These are phyloP conservation scores for Notolepis coatsorum DNA, from an alignment of 2,797 vertebrate genomes.

Conservation along the genomic window DNA sequence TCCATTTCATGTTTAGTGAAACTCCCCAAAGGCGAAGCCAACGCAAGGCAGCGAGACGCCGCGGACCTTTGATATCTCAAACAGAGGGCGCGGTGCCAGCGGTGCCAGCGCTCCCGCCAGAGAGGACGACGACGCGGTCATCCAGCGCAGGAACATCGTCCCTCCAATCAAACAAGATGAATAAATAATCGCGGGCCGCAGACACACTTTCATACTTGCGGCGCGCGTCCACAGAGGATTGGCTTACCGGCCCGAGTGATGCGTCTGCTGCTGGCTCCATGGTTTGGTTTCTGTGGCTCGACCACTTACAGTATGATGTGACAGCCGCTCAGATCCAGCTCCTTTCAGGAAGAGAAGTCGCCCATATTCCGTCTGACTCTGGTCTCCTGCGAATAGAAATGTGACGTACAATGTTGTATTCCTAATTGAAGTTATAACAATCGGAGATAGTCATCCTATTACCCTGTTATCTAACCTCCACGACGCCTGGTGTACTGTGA, in stretches of 20 bases:
- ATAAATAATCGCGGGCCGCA: slow-evolving; percentile 84
- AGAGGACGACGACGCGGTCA: slow-evolving; percentile 75
- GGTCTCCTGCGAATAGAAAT: too few relatives aligned
- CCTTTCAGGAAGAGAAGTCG: too few relatives aligned
- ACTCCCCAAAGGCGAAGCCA: slow-evolving; percentile 76
- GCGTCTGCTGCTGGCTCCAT: slow-evolving; percentile 76
- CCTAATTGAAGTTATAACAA: too few relatives aligned
- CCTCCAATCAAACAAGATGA: slow-evolving; percentile 85
- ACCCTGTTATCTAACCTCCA: too few relatives aligned
- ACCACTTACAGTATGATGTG: slow-evolving; percentile 77
- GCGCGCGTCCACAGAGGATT: slow-evolving; percentile 79
- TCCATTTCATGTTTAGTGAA: slow-evolving; percentile 83
- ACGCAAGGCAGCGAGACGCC: slow-evolving; percentile 75
- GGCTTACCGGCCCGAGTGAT: slow-evolving; percentile 80
- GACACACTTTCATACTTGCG: slow-evolving; percentile 83
- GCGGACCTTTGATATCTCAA: slow-evolving; percentile 86
- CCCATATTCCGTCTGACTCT: too few relatives aligned
- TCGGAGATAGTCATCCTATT: too few relatives aligned
- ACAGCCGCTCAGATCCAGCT: slow-evolving; percentile 64
- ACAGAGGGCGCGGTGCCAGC: slow-evolving; percentile 82
- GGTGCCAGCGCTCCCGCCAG: slow-evolving; percentile 76
- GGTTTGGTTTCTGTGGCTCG: slow-evolving; percentile 79
- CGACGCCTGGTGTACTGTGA: too few relatives aligned
- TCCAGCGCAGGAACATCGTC: slow-evolving; percentile 81
- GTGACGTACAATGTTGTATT: too few relatives aligned